Percentiles rank a stretch among this genome's conserved stretches.
These are phyloP conservation scores for Habropoda laboriosa DNA, from an alignment of 1,140 invertebrate genomes.

Conservation along the genomic window DNA sequence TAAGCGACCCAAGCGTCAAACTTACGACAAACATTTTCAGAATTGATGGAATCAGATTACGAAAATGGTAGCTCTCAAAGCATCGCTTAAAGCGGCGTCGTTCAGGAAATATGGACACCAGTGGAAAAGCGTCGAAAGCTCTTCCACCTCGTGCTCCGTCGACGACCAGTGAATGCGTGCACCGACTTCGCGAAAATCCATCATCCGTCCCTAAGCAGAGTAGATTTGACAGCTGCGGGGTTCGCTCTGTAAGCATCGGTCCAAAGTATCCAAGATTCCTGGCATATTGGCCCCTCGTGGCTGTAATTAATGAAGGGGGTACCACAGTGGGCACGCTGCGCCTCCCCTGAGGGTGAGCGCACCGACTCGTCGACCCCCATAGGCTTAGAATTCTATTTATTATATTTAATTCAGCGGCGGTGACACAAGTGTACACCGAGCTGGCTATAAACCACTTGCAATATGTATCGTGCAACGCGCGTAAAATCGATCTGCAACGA, in stretches of 20 bases:
- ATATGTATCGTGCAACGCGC: conserved; percentile 41
- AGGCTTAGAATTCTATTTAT: conserved; percentile 56
- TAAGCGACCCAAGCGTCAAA: neutral
- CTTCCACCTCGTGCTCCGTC: conserved; percentile 2
- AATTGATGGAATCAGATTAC: conserved; percentile 7
- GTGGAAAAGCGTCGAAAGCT: conserved; percentile 31
- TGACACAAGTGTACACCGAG: conserved; percentile 38
- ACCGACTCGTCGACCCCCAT: conserved; percentile 14
- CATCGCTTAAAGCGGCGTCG: no score
- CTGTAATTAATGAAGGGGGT: conserved; percentile 64
- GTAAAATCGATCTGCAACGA: conserved; percentile 41
- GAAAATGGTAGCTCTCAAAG: neutral
- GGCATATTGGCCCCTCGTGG: conserved; percentile 62
- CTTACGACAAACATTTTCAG: neutral
- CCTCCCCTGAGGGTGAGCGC: conserved; percentile 47
- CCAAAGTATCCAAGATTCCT: conserved; percentile 60
- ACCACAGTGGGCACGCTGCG: conserved; percentile 20
- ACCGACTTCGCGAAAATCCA: conserved; percentile 50
- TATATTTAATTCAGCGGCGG: conserved; percentile 56
- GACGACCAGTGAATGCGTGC: neutral
- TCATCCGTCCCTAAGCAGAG: conserved; percentile 33
- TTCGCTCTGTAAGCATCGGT: conserved; percentile 27
- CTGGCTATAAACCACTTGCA: conserved; percentile 38
- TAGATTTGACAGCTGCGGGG: conserved; percentile 55
- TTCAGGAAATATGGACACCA: conserved; percentile 7